Evolutionary conservation across 1,140 invertebrate genomes (phyloP).

Genomic region (Zophobas morio): DNA sequence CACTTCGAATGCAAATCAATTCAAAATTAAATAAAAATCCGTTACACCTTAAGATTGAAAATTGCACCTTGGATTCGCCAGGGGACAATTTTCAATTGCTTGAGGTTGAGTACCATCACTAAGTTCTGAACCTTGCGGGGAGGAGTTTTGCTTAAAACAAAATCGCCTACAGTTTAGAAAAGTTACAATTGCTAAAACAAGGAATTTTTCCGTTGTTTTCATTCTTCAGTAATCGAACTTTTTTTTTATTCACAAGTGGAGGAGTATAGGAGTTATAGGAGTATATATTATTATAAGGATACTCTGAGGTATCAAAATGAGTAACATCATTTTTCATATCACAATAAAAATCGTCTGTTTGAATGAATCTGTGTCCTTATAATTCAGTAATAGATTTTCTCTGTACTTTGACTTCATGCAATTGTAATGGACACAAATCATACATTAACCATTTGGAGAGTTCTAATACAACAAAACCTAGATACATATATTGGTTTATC

Average conservation of each 20-base stretch:
- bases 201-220: constrained; percentile 47
- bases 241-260: background rate
- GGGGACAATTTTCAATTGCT: too few relatives aligned
- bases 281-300: constrained; percentile 49
- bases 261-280: background rate
- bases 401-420: constrained; percentile 2
- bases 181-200: too few relatives aligned
- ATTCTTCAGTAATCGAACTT: constrained; percentile 49
- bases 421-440: constrained; percentile 46
- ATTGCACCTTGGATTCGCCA: too few relatives aligned
- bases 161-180: too few relatives aligned
- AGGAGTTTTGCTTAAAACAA: too few relatives aligned
- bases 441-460: constrained; percentile 51
- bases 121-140: too few relatives aligned
- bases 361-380: constrained; percentile 12
- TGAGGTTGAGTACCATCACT: too few relatives aligned
- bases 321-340: constrained; percentile 9
- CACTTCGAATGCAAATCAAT: too few relatives aligned
- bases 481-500: constrained; percentile 53
- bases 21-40: too few relatives aligned
- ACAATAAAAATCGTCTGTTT: constrained; percentile 17
- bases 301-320: constrained; percentile 25
- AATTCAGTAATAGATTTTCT: constrained; percentile 11
- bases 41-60: too few relatives aligned
- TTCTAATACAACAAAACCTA: constrained; percentile 49